phyloP scores from a whole-genome alignment of 2,888 invertebrate genomes.

The Eristalis arbustorum region DNA sequence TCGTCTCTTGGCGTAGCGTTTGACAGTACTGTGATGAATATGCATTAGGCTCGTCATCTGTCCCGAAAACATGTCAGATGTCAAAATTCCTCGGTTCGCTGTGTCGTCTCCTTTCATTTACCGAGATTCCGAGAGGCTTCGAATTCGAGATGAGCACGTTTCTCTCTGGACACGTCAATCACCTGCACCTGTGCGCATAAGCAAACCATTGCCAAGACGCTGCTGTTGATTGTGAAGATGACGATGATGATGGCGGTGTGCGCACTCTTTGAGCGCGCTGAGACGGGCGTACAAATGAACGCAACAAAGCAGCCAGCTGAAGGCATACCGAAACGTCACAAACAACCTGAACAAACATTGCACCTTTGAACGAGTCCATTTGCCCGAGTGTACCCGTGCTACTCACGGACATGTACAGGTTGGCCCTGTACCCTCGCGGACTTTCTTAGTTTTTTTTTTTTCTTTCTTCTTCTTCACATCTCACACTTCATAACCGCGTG shows the following conservation, averaged over 20 bases:
- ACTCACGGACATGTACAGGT: slow-evolving; percentile 49
- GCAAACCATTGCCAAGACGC: slow-evolving; percentile 27
- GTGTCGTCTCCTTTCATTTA: slow-evolving; percentile 29
- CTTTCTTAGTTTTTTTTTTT: slow-evolving; percentile 15
- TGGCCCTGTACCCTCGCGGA: slow-evolving; percentile 27
- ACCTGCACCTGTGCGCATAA: slow-evolving; percentile 60
- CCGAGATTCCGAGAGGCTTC: slow-evolving; percentile 26
- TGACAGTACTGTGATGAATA: slow-evolving; percentile 45
- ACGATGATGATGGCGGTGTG: neutral
- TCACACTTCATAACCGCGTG: slow-evolving; percentile 55
- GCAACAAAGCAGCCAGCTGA: slow-evolving; percentile 30
- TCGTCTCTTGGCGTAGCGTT: neutral
- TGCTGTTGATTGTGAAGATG: slow-evolving; percentile 23
- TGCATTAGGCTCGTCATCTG: slow-evolving; percentile 52
- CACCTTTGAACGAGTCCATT: slow-evolving; percentile 70
- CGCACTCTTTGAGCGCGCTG: neutral
- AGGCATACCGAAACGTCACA: slow-evolving; percentile 69
- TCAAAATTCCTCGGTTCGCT: slow-evolving; percentile 42
- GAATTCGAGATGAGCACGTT: slow-evolving; percentile 26
- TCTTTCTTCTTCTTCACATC: neutral
- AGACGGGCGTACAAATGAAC: neutral
- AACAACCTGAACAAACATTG: slow-evolving; percentile 69
- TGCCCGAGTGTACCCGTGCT: slow-evolving; percentile 26
- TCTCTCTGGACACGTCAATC: slow-evolving; percentile 62
- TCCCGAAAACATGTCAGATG: slow-evolving; percentile 59